phyloP scores from a whole-genome alignment of 2,797 vertebrate species.

The Rhadinocentrus ornatus region DNA sequence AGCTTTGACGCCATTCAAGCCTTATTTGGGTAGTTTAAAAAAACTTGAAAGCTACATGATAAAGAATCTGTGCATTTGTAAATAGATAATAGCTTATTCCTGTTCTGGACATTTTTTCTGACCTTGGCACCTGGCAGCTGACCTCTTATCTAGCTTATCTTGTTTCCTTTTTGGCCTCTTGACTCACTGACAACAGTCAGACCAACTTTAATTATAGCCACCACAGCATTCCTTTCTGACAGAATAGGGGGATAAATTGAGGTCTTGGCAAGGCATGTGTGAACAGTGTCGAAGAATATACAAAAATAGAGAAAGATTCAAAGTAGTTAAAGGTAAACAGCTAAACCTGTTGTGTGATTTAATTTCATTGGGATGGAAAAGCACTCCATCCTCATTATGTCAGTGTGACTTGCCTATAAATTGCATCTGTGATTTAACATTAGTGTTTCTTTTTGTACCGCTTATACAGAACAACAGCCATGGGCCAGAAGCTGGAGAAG shows the following conservation, averaged over 20 bases:
- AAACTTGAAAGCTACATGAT: background rate
- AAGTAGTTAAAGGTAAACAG: conserved; percentile 30
- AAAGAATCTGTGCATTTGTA: conserved; percentile 1
- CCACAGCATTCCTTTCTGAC: conserved; percentile 74
- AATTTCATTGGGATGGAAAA: conserved; percentile 21
- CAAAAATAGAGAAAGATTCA: conserved; percentile 53
- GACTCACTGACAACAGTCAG: conserved; percentile 78
- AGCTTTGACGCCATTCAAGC: conserved; percentile 8
- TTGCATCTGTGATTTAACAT: conserved; percentile 16
- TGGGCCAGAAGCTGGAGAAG: conserved; percentile 83
- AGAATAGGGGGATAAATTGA: conserved; percentile 74
- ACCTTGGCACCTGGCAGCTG: conserved; percentile 76
- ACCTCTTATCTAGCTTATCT: conserved; percentile 80
- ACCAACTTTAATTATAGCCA: conserved; percentile 82
- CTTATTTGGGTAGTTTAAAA: background rate
- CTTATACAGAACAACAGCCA: conserved; percentile 52
- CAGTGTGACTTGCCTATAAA: conserved; percentile 33
- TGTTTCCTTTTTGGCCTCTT: conserved; percentile 79
- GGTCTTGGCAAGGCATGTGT: conserved; percentile 34
- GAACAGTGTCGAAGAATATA: conserved; percentile 38
- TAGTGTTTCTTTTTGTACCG: conserved; percentile 48
- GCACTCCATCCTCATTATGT: conserved; percentile 32
- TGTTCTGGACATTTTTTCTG: conserved; percentile 60
- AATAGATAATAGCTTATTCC: conserved; percentile 29
- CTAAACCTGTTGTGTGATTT: conserved; percentile 32